A percentile compares a stretch with the other conserved stretches of the same genome.
phyloP scores from a whole-genome alignment of 1,140 invertebrate genomes.

The Parasteatoda tepidariorum region DNA sequence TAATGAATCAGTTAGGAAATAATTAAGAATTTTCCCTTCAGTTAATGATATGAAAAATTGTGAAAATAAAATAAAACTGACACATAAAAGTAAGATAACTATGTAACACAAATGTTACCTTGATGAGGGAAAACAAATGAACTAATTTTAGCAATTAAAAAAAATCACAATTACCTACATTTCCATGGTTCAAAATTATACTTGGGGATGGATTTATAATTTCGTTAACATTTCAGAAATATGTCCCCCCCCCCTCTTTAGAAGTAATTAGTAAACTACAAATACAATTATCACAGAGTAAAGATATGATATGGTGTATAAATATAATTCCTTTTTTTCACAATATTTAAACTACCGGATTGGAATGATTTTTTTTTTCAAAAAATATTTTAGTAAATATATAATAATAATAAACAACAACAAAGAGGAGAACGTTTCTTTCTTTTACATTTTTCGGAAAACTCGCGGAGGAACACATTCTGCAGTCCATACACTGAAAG shows the following conservation, averaged over 20 bases:
- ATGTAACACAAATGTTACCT: neutral
- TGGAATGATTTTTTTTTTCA: conserved; percentile 41
- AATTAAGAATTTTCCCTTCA: no score
- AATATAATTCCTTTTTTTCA: neutral
- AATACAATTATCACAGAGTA: conserved; percentile 43
- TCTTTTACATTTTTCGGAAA: neutral
- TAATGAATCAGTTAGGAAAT: no score
- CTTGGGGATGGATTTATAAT: no score
- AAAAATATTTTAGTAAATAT: conserved; percentile 20
- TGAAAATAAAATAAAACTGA: no score
- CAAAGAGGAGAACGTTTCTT: conserved; percentile 33
- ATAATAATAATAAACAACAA: conserved; percentile 52
- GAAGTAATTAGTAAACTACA: neutral
- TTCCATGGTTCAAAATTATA: no score
- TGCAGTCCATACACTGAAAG: conserved; percentile 18
- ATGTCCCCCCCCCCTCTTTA: no score
- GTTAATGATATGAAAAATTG: no score
- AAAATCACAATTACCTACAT: neutral
- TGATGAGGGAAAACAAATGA: neutral
- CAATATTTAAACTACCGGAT: conserved; percentile 8
- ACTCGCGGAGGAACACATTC: neutral
- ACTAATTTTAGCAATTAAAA: neutral
- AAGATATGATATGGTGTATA: conserved; percentile 51
- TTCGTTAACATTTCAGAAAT: no score
- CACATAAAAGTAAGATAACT: no score